Evolutionary conservation across 1,140 invertebrate species (phyloP).

Genomic region (Ptiloglossa arizonensis): DNA sequence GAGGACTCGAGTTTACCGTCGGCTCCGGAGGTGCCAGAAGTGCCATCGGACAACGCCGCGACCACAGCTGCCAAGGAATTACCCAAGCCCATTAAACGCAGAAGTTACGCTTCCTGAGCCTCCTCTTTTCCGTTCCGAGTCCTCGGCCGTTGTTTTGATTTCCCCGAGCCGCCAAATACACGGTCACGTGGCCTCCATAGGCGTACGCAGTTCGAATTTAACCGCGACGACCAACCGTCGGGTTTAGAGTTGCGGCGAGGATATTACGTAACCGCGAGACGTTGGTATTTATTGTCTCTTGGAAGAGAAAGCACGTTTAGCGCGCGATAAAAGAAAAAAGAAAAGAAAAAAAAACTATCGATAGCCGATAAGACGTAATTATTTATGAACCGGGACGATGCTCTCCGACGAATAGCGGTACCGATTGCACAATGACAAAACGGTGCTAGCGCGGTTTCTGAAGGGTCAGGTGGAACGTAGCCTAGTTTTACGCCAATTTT

Average conservation of each 20-base stretch:
- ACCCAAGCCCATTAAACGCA: constrained; percentile 65
- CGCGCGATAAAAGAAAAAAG: background rate
- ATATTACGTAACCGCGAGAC: background rate
- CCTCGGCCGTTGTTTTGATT: constrained; percentile 12
- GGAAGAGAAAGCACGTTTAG: background rate
- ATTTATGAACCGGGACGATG: constrained; percentile 2
- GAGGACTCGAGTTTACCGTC: constrained; percentile 48
- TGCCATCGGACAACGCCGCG: constrained; percentile 56
- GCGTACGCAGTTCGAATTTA: background rate
- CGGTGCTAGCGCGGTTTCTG: background rate
- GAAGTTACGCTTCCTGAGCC: constrained; percentile 29
- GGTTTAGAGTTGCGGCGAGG: background rate
- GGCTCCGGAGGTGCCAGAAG: constrained; percentile 60
- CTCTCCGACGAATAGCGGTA: background rate
- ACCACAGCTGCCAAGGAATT: constrained; percentile 58
- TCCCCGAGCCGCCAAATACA: background rate
- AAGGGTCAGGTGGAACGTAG: constrained; percentile 40
- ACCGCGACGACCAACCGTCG: too few relatives aligned
- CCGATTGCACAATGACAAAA: constrained; percentile 25
- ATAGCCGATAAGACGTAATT: background rate
- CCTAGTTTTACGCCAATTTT: constrained; percentile 47
- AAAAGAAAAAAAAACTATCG: too few relatives aligned
- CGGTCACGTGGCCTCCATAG: background rate
- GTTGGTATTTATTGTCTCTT: background rate
- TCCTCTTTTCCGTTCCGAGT: background rate